Conservation (phyloP, 2,113 vertebrate genomes). For the Rhodinocichla rosea region DNA sequence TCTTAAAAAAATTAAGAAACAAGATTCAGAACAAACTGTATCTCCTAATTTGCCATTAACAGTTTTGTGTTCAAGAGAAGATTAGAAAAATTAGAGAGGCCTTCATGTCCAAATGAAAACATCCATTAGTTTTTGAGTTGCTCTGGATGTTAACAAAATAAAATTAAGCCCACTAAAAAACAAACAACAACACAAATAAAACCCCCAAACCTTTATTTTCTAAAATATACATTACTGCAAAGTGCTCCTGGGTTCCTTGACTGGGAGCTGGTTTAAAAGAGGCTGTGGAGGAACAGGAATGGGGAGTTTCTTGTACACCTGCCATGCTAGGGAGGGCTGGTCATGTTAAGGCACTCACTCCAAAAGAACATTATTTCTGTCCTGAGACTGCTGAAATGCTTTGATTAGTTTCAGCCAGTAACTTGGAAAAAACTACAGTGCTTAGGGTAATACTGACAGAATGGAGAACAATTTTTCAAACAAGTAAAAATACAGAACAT, state of each 20-base stretch:
- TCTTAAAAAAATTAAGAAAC: not conserved
- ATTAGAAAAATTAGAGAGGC: not conserved
- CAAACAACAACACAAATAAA: not conserved
- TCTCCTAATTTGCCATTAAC: not conserved
- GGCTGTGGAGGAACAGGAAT: not conserved
- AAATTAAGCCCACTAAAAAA: not conserved
- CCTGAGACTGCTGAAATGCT: conserved; percentile 43
- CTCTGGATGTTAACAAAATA: not conserved
- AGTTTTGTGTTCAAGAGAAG: not conserved
- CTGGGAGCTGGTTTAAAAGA: not conserved
- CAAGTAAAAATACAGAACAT: conserved; percentile 51
- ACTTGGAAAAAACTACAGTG: not conserved
- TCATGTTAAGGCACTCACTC: conserved; percentile 67
- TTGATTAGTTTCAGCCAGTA: conserved; percentile 3
- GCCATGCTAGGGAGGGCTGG: not conserved
- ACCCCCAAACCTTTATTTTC: conserved; percentile 13
- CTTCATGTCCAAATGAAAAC: not conserved
- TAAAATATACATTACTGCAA: conserved; percentile 32
- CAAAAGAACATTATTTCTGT: conserved; percentile 16
- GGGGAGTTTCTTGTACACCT: not conserved
- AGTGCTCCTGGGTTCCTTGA: not conserved
- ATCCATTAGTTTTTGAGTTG: not conserved
- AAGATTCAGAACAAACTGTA: not conserved
- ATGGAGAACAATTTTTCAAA: conserved; percentile 37
- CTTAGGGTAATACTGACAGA: conserved; percentile 19